Percentiles rank a stretch among this genome's conserved stretches.
Conservation (phyloP, 1,140 invertebrate species). For the Tyrophagus putrescentiae region DNA sequence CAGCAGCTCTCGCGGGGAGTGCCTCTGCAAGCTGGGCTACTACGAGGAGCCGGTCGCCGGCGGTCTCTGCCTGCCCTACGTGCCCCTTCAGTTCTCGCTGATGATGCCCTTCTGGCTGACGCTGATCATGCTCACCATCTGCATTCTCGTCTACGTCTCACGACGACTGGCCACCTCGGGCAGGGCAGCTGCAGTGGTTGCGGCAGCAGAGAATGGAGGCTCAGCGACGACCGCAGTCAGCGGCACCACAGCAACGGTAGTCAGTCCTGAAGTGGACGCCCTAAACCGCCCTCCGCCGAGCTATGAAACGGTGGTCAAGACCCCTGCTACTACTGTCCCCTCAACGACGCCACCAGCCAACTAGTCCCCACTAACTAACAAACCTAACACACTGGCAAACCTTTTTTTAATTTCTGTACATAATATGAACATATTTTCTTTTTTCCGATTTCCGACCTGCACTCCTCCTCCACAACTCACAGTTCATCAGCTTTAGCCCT, state of each 20-base stretch:
- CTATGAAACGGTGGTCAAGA: conserved; percentile 11
- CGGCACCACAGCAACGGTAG: background rate
- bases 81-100: background rate
- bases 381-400: no score
- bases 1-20: background rate
- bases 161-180: background rate
- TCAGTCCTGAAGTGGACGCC: background rate
- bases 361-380: no score
- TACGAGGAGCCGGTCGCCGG: background rate
- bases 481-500: no score
- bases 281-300: conserved; percentile 3
- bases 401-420: no score
- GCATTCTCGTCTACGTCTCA: conserved; percentile 3
- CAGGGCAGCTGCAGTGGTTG: background rate
- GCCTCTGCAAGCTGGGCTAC: background rate
- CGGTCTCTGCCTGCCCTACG: background rate
- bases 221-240: background rate
- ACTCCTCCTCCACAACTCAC: no score
- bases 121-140: background rate
- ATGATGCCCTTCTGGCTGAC: conserved; percentile 9
- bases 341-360: no score
- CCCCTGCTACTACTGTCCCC: no score
- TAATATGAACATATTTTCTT: no score
- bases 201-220: background rate
- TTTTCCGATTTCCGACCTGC: no score